Conservation (phyloP, 2,888 invertebrate species). For the Lamellibrachia satsuma region DNA sequence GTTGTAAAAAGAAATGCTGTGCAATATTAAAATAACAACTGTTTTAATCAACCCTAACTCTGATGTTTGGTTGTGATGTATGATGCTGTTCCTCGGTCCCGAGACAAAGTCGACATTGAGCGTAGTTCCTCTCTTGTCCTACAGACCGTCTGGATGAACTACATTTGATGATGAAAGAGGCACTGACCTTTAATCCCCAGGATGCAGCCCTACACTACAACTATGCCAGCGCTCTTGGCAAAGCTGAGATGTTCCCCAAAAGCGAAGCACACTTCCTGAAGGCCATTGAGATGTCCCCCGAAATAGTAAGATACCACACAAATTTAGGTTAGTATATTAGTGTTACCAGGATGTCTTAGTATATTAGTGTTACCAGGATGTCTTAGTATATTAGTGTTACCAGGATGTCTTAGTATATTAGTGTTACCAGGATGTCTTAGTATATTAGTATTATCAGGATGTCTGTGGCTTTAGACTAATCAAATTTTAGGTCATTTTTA, state of each 20-base stretch:
- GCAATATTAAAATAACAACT: neutral
- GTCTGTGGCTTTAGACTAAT: no score
- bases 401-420: no score
- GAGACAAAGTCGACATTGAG: neutral
- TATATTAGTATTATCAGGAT: no score
- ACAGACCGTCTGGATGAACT: constrained; percentile 77
- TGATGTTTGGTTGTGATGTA: neutral
- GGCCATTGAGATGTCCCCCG: constrained; percentile 75
- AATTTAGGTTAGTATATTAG: constrained; percentile 80
- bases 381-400: no score
- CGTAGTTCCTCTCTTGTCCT: constrained; percentile 36
- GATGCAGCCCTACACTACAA: constrained; percentile 85
- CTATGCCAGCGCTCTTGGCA: constrained; percentile 88
- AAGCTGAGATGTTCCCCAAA: constrained; percentile 78
- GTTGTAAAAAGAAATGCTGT: neutral
- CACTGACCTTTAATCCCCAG: constrained; percentile 76
- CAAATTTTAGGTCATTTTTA: no score
- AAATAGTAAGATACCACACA: constrained; percentile 81
- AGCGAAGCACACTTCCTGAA: constrained; percentile 84
- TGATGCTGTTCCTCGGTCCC: neutral
- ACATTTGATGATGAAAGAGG: constrained; percentile 76
- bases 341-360: no score
- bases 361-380: no score
- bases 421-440: no score
- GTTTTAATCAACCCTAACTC: neutral